Evolutionary conservation across 2,888 invertebrate species (phyloP).

Genomic region (Gibbula magus): DNA sequence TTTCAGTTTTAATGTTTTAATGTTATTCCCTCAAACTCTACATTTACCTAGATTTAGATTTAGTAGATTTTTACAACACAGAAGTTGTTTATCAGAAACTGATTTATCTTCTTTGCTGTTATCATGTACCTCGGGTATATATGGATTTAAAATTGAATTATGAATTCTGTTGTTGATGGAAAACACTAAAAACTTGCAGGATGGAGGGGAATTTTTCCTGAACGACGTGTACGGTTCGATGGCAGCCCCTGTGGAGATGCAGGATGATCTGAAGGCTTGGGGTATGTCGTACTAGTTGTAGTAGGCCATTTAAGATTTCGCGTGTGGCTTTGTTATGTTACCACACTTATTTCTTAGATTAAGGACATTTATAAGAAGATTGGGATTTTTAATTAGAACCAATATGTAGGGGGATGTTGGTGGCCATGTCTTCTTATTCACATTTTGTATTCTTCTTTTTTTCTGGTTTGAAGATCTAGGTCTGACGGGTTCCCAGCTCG

Average conservation of each 20-base stretch:
- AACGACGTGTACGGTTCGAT: slow-evolving; percentile 26
- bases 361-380: no score
- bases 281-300: no score
- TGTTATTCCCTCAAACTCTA: no score
- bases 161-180: background rate
- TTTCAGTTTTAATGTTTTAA: no score
- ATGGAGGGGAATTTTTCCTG: slow-evolving; percentile 29
- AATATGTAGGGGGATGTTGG: background rate
- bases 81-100: background rate
- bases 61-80: no score
- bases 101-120: background rate
- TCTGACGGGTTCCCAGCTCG: slow-evolving; percentile 32
- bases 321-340: no score
- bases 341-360: no score
- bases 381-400: no score
- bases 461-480: slow-evolving; percentile 29
- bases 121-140: background rate
- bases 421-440: background rate
- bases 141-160: background rate
- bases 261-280: slow-evolving; percentile 11
- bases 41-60: no score
- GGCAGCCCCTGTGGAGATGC: slow-evolving; percentile 9
- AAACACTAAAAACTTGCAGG: background rate
- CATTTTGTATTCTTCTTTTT: background rate
- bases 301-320: no score